Percentiles rank a stretch among this genome's conserved stretches.
phyloP scores from a whole-genome alignment of 2,888 invertebrate genomes.

The Acleris cristana region DNA sequence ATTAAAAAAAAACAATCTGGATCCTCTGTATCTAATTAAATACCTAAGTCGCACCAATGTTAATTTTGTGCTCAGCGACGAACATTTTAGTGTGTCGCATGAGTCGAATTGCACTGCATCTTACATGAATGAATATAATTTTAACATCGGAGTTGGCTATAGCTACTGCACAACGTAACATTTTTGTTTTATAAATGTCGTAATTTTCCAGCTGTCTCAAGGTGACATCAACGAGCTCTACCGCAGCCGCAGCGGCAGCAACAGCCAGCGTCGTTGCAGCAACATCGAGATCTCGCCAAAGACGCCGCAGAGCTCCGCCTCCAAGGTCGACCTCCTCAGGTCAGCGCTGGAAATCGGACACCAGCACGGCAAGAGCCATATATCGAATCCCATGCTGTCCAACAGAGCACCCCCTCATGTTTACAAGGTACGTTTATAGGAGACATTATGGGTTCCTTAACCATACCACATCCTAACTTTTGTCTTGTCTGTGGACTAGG shows the following conservation, averaged over 20 bases:
- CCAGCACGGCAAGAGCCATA: constrained; percentile 79
- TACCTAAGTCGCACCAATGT: too few species aligned
- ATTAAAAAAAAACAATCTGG: too few species aligned
- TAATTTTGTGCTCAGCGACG: too few species aligned
- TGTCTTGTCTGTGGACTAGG: too few species aligned
- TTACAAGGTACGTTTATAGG: constrained; percentile 62
- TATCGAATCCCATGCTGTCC: constrained; percentile 84
- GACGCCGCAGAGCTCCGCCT: constrained; percentile 75
- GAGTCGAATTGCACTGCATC: too few species aligned
- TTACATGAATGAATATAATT: too few species aligned
- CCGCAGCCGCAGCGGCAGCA: constrained; percentile 78
- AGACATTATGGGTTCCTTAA: too few species aligned
- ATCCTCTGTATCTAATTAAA: too few species aligned
- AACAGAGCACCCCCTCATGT: constrained; percentile 58
- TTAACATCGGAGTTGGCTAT: too few species aligned
- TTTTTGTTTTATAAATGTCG: not conserved
- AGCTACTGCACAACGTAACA: too few species aligned
- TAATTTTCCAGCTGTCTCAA: constrained; percentile 72
- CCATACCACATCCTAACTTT: too few species aligned
- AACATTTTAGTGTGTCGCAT: too few species aligned
- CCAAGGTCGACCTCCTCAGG: constrained; percentile 87
- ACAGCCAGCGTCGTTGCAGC: constrained; percentile 82
- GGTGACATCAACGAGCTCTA: constrained; percentile 79
- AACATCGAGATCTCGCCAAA: constrained; percentile 79
- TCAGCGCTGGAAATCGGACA: constrained; percentile 88